A percentile compares a stretch with the other conserved stretches of the same genome.
phyloP scores from a whole-genome alignment of 2,113 vertebrate species.

The Recurvirostra avosetta region DNA sequence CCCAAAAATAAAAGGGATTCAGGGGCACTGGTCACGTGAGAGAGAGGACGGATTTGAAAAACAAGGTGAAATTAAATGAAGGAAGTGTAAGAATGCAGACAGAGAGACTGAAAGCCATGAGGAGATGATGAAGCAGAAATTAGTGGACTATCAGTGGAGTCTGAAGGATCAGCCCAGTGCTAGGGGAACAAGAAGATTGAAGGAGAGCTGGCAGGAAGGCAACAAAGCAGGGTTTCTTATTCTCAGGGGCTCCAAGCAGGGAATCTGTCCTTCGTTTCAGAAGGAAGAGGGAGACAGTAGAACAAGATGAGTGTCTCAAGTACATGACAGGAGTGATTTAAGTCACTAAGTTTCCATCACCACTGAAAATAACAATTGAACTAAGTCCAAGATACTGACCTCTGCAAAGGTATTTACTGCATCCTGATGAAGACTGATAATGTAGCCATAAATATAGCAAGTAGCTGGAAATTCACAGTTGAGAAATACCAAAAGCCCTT shows the following conservation, averaged over 20 bases:
- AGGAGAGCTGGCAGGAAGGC: neutral
- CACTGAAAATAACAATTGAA: constrained; percentile 62
- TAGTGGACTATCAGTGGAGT: neutral
- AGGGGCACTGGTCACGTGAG: neutral
- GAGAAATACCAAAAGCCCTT: constrained; percentile 49
- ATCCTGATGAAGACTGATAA: constrained; percentile 62
- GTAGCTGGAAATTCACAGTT: constrained; percentile 43
- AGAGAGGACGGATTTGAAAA: neutral
- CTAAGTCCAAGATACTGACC: constrained; percentile 58
- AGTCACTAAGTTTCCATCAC: neutral
- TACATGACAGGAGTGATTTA: constrained; percentile 48
- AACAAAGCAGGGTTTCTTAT: neutral
- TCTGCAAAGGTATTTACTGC: constrained; percentile 61
- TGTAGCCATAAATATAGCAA: constrained; percentile 58
- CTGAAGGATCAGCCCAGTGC: neutral
- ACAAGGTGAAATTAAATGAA: neutral
- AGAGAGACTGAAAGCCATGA: neutral
- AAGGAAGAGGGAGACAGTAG: neutral
- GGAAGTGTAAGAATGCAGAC: neutral
- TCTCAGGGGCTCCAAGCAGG: neutral
- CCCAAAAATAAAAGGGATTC: neutral
- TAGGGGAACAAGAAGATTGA: neutral
- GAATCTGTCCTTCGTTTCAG: neutral
- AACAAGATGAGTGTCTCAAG: constrained; percentile 4
- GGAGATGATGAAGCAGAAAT: neutral